Evolutionary conservation across 2,888 invertebrate genomes (phyloP).

Genomic region (Augochlorella aurata): DNA sequence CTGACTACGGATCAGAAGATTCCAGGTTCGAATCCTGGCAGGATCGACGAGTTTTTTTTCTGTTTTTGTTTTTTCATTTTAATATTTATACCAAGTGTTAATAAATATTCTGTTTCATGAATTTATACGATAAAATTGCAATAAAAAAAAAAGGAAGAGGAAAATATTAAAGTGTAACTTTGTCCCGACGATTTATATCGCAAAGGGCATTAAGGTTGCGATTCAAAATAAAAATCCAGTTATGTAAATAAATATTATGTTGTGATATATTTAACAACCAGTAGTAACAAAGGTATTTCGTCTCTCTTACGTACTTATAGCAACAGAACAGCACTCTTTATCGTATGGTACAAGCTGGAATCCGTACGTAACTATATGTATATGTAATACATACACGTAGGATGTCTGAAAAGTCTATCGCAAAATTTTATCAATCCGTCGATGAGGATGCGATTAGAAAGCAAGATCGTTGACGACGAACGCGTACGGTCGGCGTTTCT

Average conservation of each 20-base stretch:
- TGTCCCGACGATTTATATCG: neutral
- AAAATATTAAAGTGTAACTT: too few relatives aligned
- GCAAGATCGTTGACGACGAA: neutral
- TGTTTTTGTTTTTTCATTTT: neutral
- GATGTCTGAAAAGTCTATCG: constrained; percentile 47
- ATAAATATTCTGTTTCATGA: neutral
- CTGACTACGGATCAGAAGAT: constrained; percentile 88
- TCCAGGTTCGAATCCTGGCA: constrained; percentile 87
- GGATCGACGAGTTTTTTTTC: constrained; percentile 81
- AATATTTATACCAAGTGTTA: neutral
- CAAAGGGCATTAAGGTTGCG: neutral
- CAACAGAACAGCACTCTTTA: constrained; percentile 71
- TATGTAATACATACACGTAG: constrained; percentile 57
- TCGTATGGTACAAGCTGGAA: constrained; percentile 65
- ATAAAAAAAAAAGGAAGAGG: neutral
- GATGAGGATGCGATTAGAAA: neutral
- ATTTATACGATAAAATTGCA: too few relatives aligned
- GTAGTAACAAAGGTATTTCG: constrained; percentile 78
- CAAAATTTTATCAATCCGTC: constrained; percentile 24
- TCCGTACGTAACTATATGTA: constrained; percentile 57
- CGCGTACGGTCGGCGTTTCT: neutral
- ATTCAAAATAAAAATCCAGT: constrained; percentile 24
- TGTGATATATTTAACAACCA: constrained; percentile 77
- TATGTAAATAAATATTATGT: constrained; percentile 69
- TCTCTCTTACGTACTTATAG: constrained; percentile 72